Percentiles rank a stretch among this genome's conserved stretches.
These are phyloP conservation scores for Pipistrellus kuhlii DNA, from an alignment of 2,797 vertebrate species.

Conservation along the genomic window DNA sequence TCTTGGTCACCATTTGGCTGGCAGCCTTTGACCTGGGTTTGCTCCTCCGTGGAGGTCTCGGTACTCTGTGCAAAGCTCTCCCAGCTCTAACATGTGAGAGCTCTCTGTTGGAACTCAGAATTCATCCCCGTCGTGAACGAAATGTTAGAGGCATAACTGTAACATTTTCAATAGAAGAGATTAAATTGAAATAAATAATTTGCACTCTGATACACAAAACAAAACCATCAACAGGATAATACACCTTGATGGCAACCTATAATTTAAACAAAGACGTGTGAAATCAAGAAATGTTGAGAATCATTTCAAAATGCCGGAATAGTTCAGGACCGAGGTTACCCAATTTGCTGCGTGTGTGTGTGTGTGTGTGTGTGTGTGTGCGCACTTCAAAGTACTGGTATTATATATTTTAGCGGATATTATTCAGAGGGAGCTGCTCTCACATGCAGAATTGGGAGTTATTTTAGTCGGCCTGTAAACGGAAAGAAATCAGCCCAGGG, in stretches of 20 bases:
- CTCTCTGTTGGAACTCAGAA: not conserved
- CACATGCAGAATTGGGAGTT: conserved; percentile 55
- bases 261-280: conserved; percentile 49
- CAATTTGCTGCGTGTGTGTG: not conserved
- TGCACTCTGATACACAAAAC: conserved; percentile 2
- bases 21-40: not conserved
- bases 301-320: conserved; percentile 3
- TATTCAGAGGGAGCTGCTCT: conserved; percentile 69
- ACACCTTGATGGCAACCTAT: not conserved
- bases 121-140: not conserved
- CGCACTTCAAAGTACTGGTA: not conserved
- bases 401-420: conserved; percentile 70
- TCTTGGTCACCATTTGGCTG: not conserved
- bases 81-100: not conserved
- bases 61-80: not conserved
- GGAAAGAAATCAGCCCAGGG: conserved; percentile 66
- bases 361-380: not conserved
- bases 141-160: not conserved
- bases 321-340: not conserved
- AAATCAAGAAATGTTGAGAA: conserved; percentile 56
- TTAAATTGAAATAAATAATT: conserved; percentile 60
- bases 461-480: conserved; percentile 62
- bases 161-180: conserved; percentile 27
- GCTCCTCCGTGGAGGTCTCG: not conserved
- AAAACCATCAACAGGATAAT: conserved; percentile 26